Evolutionary conservation across 1,140 invertebrate genomes (phyloP).

Genomic region (Halesus radiatus): DNA sequence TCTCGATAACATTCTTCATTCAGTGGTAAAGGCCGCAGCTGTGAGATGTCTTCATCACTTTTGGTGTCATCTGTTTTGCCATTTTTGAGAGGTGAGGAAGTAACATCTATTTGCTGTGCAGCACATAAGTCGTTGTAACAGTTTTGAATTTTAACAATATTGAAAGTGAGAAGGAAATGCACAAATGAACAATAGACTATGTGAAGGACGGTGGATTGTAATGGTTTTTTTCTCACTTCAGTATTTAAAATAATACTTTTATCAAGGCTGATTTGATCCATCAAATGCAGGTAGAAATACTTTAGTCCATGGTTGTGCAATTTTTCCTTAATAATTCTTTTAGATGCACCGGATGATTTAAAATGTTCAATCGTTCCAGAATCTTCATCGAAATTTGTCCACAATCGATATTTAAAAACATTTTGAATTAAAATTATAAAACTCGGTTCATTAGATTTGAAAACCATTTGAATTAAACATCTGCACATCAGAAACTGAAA

Average conservation of each 20-base stretch:
- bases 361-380: background rate
- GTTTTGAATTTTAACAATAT: conserved; percentile 23
- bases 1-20: conserved; percentile 32
- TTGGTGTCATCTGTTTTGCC: too few relatives aligned
- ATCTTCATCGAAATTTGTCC: conserved; percentile 11
- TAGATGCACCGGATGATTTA: background rate
- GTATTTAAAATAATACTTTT: background rate
- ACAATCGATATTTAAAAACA: conserved; percentile 31
- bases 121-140: conserved; percentile 14
- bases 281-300: conserved; percentile 22
- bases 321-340: background rate
- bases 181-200: conserved; percentile 8
- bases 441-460: conserved; percentile 19
- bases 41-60: conserved; percentile 1
- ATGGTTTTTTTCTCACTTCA: conserved; percentile 12
- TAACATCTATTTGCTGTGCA: too few relatives aligned
- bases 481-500: conserved; percentile 20
- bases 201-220: conserved; percentile 7
- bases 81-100: too few relatives aligned
- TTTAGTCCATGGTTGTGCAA: background rate
- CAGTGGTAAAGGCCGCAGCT: background rate
- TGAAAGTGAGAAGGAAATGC: conserved; percentile 17
- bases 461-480: background rate
- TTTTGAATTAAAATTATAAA: conserved; percentile 28
- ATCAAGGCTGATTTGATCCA: background rate